Evolutionary conservation across 2,113 vertebrate species (phyloP), one percentile per base, ranked within the genome.

Genomic region (Tringa solitaria): DNA sequence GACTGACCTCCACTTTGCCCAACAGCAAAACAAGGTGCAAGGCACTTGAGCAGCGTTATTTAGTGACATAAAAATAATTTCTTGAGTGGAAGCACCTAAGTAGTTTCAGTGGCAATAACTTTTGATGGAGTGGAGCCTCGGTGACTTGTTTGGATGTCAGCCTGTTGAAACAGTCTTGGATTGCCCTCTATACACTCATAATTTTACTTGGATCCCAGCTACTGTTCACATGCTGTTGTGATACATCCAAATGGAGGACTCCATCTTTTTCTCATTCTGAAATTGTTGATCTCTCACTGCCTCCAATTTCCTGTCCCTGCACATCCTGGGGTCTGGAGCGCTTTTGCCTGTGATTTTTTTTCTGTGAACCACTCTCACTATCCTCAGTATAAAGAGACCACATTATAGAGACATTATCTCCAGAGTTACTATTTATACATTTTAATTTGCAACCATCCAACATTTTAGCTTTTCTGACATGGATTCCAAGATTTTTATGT

Each of bases 231-330:
- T 82, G 48, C 64, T 93, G 30, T 67, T 94, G 90, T 70, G 76
- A 68, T 56, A 35, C 35, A 84, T 93, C 61, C 77, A 72, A 72
- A 60, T 4, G 13, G 60, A 87, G 39, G n/a, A 57, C 53, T 93
- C 53, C 54, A 68, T 92, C 65, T 75, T 93, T 77, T 94, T 84
- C 76, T 95, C 48, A 50, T 95, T 94, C 60, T 89, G 83, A 73
- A 92, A 76, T 30, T 78, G 51, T 24, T 92, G 48, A 68, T 92
- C 69, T 91, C 65, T 93, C 43, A 12, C 78, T 84, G 80, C n/a
- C 35, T 94, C 21, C 41, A 79, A 8, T 96, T 95, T 96, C 77
- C 91, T 96, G 70, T 80, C 50, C 28, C 87, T 72, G 30, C 39
- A 79, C n/a, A 65, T 89, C 79, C 74, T 1, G 3, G 48, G 18